Percentiles rank a stretch among this genome's conserved stretches.
Evolutionary conservation across 2,888 invertebrate species (phyloP).

Genomic region (Leptothorax acervorum): DNA sequence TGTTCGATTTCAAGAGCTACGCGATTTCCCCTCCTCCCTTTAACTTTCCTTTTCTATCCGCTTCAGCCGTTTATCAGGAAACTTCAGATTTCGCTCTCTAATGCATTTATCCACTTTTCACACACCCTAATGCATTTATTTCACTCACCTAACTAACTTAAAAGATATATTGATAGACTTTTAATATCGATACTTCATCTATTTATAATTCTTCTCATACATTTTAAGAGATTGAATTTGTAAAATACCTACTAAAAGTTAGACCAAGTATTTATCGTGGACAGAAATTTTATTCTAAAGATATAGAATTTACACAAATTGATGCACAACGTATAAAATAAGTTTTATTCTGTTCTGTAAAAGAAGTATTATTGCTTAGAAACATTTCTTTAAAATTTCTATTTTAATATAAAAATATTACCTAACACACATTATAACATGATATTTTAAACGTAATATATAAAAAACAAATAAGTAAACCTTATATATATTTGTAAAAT

Average conservation of each 20-base stretch:
- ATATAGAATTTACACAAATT: neutral
- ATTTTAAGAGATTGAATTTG: slow-evolving; percentile 9
- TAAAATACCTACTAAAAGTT: neutral
- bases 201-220: neutral
- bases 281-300: neutral
- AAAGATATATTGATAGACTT: slow-evolving; percentile 7
- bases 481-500: neutral
- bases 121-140: slow-evolving; percentile 26
- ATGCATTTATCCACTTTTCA: slow-evolving; percentile 33
- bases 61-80: slow-evolving; percentile 36
- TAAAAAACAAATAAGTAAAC: neutral
- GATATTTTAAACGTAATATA: neutral
- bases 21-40: slow-evolving; percentile 15
- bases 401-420: slow-evolving; percentile 3
- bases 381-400: neutral
- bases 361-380: neutral
- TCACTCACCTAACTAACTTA: neutral
- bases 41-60: slow-evolving; percentile 35
- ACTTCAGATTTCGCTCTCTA: slow-evolving; percentile 41
- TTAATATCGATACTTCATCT: neutral
- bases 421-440: neutral
- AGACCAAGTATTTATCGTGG: neutral
- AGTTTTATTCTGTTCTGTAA: neutral
- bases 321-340: neutral
- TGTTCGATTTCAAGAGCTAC: slow-evolving; percentile 39